Conservation (phyloP, 2,797 vertebrate species). For the Eleutherodactylus coqui region DNA sequence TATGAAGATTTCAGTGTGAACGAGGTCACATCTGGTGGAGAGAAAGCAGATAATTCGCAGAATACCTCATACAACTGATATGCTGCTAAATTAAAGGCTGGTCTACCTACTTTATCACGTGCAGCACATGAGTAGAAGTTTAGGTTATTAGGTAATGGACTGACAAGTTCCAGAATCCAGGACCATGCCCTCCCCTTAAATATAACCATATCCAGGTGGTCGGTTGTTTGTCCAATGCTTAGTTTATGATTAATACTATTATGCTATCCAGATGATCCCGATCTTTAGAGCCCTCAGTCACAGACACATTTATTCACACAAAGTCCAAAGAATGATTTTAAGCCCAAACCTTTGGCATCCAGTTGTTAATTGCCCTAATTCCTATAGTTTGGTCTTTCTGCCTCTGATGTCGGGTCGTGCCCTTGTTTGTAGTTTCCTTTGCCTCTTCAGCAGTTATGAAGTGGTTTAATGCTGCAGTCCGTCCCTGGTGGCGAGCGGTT, state of each 20-base stretch:
- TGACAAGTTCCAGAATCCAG: neutral
- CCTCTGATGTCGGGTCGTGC: neutral
- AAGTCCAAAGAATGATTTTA: neutral
- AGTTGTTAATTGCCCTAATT: neutral
- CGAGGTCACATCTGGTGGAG: slow-evolving; percentile 31
- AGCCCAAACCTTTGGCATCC: neutral
- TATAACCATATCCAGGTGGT: slow-evolving; percentile 17
- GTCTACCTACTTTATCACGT: neutral
- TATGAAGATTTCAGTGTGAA: neutral
- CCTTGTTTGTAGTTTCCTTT: neutral
- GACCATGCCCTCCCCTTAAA: neutral
- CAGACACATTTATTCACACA: neutral
- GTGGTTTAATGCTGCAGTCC: neutral
- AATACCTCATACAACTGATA: slow-evolving; percentile 17
- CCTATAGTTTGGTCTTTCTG: neutral
- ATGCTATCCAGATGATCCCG: neutral
- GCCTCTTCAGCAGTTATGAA: neutral
- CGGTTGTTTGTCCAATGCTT: neutral
- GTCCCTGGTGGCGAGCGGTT: neutral
- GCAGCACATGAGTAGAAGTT: neutral
- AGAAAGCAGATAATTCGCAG: neutral
- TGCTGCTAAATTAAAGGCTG: slow-evolving; percentile 20
- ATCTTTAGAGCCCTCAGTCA: neutral
- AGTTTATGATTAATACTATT: neutral
- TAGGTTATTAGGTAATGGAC: neutral